Conservation (phyloP, 2,797 vertebrate species). For the Parauchenoglanis punctatus region DNA sequence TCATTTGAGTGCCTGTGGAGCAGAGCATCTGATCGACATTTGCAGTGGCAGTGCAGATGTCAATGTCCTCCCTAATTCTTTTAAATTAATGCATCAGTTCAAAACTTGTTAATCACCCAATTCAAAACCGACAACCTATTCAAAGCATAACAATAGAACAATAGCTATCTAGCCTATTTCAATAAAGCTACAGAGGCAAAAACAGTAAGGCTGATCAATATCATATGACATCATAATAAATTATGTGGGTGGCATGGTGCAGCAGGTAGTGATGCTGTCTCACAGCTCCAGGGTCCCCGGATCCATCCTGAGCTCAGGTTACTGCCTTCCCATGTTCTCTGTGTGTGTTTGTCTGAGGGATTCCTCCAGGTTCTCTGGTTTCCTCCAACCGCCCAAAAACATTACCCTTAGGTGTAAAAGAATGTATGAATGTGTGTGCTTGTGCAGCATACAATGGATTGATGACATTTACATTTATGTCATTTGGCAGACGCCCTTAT, state of each 20-base stretch:
- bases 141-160: not conserved
- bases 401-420: not conserved
- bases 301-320: not conserved
- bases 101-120: not conserved
- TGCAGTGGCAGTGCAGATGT: not conserved
- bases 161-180: not conserved
- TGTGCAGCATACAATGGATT: not conserved
- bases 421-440: not conserved
- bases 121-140: not conserved
- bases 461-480: too few species aligned
- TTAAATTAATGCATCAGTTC: not conserved
- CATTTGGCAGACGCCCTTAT: too few species aligned
- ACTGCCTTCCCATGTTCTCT: not conserved
- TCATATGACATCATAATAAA: not conserved
- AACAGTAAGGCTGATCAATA: not conserved
- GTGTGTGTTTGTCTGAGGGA: not conserved
- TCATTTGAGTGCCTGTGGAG: not conserved
- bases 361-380: not conserved
- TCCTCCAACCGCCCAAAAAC: not conserved
- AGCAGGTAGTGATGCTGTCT: not conserved
- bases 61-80: not conserved
- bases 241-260: not conserved
- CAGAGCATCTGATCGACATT: not conserved
- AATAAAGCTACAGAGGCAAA: not conserved
- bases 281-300: not conserved